Base-by-base conservation (phyloP, 2,888 invertebrate genomes). In the Tetranychus piercei region DNA sequence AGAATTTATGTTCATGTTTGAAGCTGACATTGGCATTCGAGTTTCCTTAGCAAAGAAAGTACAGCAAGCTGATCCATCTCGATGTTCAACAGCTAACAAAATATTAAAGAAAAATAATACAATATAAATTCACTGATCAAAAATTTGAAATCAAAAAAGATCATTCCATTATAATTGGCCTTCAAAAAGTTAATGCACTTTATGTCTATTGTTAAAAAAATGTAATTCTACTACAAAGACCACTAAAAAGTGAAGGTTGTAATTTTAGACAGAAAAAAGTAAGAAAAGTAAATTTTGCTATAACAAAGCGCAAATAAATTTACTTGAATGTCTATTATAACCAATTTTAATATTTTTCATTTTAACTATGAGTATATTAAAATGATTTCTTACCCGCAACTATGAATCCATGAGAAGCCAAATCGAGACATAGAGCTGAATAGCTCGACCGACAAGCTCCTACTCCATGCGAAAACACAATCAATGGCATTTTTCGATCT, bases 381-480 rank as follows among this genome's bases (percentile, higher is more conserved):
- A 15, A 55, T 55, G 6, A 69, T 11, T 88, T 88, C 22, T 88
- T 79, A n/a, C 86, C 86, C 3, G 86, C 87, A 0, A 88, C 87
- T 11, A 88, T 81, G 80, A 85, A 88, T 2, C 88, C 88, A 79
- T 86, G 84, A 1, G 87, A 87, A 1, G 88, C 88, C 74, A 88
- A 80, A 78, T 88, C 88, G 71, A 84, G 82, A 79, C 87, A 87
- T 71, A 86, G 83, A 5, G 85, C 84, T 44, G 86, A 86, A 80
- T 87, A 87, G n/a, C 87, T 83, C 74, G 86, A 86, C 77, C 88
- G 81, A 78, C 84, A 85, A 1, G 86, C 87, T 1, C 87, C 87
- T 44, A 88, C 83, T 1, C 88, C 88, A 80, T 88, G 88, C 0
- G 88, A 88, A 79, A 88, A 85, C 44, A 88, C 81, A 45, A 88